phyloP scores from a whole-genome alignment of 2,888 invertebrate genomes.

The Nesidiocoris tenuis region DNA sequence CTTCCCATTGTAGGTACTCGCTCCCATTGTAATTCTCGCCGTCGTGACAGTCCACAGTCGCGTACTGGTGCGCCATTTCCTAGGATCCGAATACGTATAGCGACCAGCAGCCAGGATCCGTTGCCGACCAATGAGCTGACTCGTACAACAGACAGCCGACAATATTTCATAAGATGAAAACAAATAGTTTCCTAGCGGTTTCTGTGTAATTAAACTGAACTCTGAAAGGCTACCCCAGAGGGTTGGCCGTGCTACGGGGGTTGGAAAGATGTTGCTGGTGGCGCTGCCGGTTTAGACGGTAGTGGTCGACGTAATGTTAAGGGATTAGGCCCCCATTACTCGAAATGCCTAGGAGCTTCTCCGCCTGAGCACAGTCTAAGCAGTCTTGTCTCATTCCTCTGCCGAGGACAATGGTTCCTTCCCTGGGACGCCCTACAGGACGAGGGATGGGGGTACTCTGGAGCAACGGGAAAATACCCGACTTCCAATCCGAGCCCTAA shows the following conservation, averaged over 20 bases:
- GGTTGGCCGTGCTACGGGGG: neutral
- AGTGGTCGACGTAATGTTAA: neutral
- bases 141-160: neutral
- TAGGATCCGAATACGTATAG: too few species aligned
- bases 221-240: neutral
- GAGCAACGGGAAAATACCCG: neutral
- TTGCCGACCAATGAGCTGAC: too few species aligned
- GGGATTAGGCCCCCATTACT: constrained; percentile 25
- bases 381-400: neutral
- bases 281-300: neutral
- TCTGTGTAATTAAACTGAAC: constrained; percentile 26
- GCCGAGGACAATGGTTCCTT: neutral
- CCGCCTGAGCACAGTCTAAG: neutral
- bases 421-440: neutral
- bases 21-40: too few species aligned
- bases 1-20: too few species aligned
- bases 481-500: neutral
- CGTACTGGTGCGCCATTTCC: too few species aligned
- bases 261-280: neutral
- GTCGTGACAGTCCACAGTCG: too few species aligned
- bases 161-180: constrained; percentile 27
- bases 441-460: neutral
- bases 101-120: too few species aligned
- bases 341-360: neutral
- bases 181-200: constrained; percentile 32